Conservation (phyloP, 2,113 vertebrate genomes). For the Phocoena phocoena region DNA sequence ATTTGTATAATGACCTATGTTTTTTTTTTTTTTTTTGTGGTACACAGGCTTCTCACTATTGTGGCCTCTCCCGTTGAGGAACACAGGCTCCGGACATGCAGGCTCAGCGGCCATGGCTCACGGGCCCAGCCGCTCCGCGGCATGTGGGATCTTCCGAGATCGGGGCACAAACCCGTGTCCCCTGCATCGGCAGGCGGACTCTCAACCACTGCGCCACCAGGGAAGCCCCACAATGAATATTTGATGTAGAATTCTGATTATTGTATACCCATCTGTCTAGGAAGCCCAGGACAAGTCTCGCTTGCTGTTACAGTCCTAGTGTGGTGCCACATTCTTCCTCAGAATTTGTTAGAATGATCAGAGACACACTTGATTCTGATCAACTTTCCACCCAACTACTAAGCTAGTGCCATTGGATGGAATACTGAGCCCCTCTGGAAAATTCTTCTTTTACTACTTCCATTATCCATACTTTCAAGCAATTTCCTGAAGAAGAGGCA, state of each 20-base stretch:
- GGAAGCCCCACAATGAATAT: too few species aligned
- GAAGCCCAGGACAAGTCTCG: rapidly evolving
- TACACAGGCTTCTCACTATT: too few species aligned
- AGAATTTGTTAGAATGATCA: not conserved
- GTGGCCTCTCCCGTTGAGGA: too few species aligned
- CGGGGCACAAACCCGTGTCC: too few species aligned
- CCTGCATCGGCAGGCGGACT: too few species aligned
- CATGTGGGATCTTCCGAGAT: too few species aligned
- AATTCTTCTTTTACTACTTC: not conserved
- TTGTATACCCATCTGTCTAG: too few species aligned
- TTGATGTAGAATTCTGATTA: not conserved
- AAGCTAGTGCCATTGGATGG: not conserved
- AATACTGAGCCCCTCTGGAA: not conserved
- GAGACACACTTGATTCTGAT: rapidly evolving
- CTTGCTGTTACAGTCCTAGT: rapidly evolving
- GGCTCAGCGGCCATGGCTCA: too few species aligned
- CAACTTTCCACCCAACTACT: not conserved
- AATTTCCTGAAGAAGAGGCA: not conserved
- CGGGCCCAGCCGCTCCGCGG: too few species aligned
- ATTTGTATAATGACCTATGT: not conserved
- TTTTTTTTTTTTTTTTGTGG: too few species aligned
- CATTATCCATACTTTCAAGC: not conserved
- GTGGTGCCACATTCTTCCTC: not conserved
- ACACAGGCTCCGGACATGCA: too few species aligned
- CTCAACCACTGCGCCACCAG: too few species aligned